Evolutionary conservation across 2,797 vertebrate genomes (phyloP).

Genomic region (Nyctalus aviator): DNA sequence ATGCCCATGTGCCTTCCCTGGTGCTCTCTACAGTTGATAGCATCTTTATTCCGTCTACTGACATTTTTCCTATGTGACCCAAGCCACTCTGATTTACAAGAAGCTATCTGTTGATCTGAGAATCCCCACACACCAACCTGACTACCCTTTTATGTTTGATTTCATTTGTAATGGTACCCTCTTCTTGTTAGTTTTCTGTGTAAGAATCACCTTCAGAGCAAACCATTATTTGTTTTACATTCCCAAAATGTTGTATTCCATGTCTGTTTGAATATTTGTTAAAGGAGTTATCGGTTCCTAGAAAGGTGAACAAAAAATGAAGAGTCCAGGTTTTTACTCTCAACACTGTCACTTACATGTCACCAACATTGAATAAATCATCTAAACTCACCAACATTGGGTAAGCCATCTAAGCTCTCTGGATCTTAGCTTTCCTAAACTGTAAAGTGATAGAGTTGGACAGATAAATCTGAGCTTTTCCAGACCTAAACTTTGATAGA

Average conservation of each 20-base stretch:
- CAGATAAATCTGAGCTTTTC: not conserved
- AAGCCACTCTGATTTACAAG: not conserved
- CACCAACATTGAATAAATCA: not conserved
- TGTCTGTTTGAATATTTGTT: not conserved
- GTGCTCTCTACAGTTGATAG: not conserved
- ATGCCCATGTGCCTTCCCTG: too few species aligned
- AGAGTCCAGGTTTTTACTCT: not conserved
- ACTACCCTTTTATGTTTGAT: not conserved
- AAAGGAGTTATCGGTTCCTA: not conserved
- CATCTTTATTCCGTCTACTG: not conserved
- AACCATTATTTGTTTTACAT: conserved; percentile 17
- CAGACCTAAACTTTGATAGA: not conserved
- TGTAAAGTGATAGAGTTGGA: not conserved
- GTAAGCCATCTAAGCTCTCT: not conserved
- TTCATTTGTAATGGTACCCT: not conserved
- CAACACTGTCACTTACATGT: not conserved
- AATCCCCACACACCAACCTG: not conserved
- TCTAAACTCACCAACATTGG: not conserved
- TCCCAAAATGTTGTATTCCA: not conserved
- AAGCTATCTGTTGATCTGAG: not conserved
- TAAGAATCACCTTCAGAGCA: not conserved
- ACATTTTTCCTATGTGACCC: not conserved
- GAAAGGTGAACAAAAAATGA: conserved; percentile 3
- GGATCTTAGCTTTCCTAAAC: conserved; percentile 8
- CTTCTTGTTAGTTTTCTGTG: not conserved